Conservation (phyloP, 2,797 vertebrate genomes). For the Argyrosomus regius region DNA sequence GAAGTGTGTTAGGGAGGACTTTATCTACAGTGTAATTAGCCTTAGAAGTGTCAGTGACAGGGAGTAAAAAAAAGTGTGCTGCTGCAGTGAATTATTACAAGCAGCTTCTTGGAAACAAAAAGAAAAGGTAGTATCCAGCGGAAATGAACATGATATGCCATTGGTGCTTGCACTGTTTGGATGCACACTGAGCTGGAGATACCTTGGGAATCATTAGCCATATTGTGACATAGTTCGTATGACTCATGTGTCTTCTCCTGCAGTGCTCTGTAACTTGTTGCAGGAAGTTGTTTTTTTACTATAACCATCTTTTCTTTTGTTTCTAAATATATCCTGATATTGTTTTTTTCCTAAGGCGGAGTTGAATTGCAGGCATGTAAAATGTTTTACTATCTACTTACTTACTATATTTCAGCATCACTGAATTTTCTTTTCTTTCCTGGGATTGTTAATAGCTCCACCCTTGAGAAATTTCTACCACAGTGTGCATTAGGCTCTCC, state of each 20-base stretch:
- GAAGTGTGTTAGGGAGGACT: not conserved
- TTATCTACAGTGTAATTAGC: constrained; percentile 26
- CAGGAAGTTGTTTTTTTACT: not conserved
- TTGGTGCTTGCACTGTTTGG: not conserved
- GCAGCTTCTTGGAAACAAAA: constrained; percentile 23
- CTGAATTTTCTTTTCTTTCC: constrained; percentile 39
- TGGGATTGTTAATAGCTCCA: constrained; percentile 61
- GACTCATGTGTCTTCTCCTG: constrained; percentile 33
- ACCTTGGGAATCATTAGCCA: not conserved
- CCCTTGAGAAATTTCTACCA: constrained; percentile 54
- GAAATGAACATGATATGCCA: constrained; percentile 13
- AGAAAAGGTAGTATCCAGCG: not conserved
- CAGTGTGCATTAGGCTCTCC: constrained; percentile 51
- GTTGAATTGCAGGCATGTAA: constrained; percentile 28
- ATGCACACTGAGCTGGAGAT: not conserved
- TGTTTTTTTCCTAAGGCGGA: not conserved
- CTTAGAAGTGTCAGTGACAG: constrained; percentile 15
- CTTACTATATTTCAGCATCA: constrained; percentile 33
- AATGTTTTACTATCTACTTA: constrained; percentile 49
- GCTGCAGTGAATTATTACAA: constrained; percentile 18
- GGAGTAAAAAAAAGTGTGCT: constrained; percentile 22
- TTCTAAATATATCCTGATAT: not conserved
- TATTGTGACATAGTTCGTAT: constrained; percentile 17
- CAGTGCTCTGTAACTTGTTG: constrained; percentile 15
- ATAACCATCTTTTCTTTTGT: constrained; percentile 1